These are phyloP conservation scores for Hydrotaea diabolus DNA, from an alignment of 2,888 invertebrate species.

Conservation along the genomic window DNA sequence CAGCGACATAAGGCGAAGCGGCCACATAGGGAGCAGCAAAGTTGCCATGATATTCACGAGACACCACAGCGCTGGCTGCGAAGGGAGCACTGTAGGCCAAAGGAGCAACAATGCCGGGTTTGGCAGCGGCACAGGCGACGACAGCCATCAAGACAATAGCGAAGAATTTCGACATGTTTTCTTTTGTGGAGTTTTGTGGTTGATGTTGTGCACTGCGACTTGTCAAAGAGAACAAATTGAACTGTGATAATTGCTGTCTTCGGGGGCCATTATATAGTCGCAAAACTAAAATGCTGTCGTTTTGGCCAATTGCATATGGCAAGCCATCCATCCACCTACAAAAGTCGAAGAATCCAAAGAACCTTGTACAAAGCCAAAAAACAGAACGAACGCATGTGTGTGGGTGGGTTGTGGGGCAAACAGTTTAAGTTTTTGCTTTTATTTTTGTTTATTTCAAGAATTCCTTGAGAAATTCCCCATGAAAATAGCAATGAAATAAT, in stretches of 20 bases:
- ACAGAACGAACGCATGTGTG: background rate
- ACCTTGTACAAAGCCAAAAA: slow-evolving; percentile 67
- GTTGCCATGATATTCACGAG: slow-evolving; percentile 83
- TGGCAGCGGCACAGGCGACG: slow-evolving; percentile 76
- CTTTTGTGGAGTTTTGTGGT: slow-evolving; percentile 61
- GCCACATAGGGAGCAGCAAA: slow-evolving; percentile 75
- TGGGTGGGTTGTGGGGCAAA: background rate
- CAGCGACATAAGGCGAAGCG: slow-evolving; percentile 68
- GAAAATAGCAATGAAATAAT: background rate
- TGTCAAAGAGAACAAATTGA: slow-evolving; percentile 71
- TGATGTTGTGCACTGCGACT: slow-evolving; percentile 53
- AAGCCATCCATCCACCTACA: background rate
- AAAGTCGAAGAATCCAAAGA: slow-evolving; percentile 66
- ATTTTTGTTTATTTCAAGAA: slow-evolving; percentile 16
- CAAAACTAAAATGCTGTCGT: background rate
- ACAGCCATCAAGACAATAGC: slow-evolving; percentile 75
- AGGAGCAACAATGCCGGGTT: slow-evolving; percentile 77
- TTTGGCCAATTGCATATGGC: background rate
- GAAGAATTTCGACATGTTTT: slow-evolving; percentile 70
- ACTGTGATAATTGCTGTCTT: slow-evolving; percentile 68
- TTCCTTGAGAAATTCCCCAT: slow-evolving; percentile 62
- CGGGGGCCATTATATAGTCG: slow-evolving; percentile 71
- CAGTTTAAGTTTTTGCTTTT: background rate
- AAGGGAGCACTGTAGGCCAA: slow-evolving; percentile 75
- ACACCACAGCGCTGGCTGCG: slow-evolving; percentile 73